Conservation (phyloP, 1,140 invertebrate species). For the Calliphora vicina region DNA sequence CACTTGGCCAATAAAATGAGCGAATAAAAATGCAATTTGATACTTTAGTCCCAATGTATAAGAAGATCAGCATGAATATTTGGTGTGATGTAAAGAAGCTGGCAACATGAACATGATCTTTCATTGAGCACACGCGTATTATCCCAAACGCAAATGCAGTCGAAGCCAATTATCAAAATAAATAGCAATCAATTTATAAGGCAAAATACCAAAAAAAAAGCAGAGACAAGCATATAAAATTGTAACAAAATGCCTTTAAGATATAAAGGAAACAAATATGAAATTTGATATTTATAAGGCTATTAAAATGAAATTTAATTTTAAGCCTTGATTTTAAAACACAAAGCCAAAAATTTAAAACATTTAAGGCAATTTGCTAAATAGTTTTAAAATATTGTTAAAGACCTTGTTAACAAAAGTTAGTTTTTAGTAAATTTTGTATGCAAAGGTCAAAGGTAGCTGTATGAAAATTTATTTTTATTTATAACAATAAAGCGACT, state of each 20-base stretch:
- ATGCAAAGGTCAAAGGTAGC: neutral
- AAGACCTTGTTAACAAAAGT: neutral
- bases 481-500: neutral
- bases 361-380: constrained; percentile 19
- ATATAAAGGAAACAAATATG: neutral
- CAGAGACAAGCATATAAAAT: constrained; percentile 23
- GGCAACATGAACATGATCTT: neutral
- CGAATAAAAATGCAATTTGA: neutral
- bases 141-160: neutral
- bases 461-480: neutral
- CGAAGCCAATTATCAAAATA: constrained; percentile 40
- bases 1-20: neutral
- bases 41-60: neutral
- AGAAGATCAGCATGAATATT: too few relatives aligned
- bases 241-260: constrained; percentile 24
- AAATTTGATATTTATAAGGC: constrained; percentile 33
- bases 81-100: constrained; percentile 19
- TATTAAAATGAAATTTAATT: constrained; percentile 23
- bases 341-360: neutral
- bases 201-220: neutral
- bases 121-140: neutral
- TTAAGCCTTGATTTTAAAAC: neutral
- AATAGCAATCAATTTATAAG: constrained; percentile 40
- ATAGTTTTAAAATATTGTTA: neutral
- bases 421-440: neutral